Evolutionary conservation across 2,797 vertebrate genomes (phyloP).

Genomic region (Epinephelus malabaricus): DNA sequence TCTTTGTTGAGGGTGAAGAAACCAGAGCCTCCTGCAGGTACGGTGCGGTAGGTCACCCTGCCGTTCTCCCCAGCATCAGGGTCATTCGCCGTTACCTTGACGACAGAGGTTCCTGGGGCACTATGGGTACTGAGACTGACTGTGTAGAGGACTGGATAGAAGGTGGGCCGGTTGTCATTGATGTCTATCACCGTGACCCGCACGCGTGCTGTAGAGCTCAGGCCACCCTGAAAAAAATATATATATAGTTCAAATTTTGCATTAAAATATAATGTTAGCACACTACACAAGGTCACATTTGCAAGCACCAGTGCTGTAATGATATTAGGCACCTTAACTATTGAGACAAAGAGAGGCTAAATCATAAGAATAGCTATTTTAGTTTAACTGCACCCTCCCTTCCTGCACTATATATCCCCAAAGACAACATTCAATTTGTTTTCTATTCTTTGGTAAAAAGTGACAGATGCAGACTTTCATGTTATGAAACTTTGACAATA

Average conservation of each 20-base stretch:
- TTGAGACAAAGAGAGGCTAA: constrained; percentile 21
- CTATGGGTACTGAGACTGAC: constrained; percentile 95
- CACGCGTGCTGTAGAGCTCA: constrained; percentile 91
- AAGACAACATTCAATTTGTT: constrained; percentile 43
- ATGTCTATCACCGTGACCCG: constrained; percentile 93
- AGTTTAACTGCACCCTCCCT: constrained; percentile 16
- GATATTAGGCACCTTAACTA: not conserved
- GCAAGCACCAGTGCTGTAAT: not conserved
- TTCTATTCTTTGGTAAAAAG: constrained; percentile 39
- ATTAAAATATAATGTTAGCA: not conserved
- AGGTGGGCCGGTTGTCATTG: constrained; percentile 94
- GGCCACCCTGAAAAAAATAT: constrained; percentile 88
- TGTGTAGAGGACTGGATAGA: constrained; percentile 94
- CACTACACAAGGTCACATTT: not conserved
- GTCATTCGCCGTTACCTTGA: constrained; percentile 94
- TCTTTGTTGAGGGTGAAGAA: constrained; percentile 95
- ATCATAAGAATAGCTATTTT: constrained; percentile 20
- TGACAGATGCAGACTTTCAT: constrained; percentile 44
- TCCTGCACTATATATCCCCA: constrained; percentile 11
- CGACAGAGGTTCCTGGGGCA: constrained; percentile 92
- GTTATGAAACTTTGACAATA: constrained; percentile 38
- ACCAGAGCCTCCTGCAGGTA: constrained; percentile 88
- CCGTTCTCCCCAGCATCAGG: constrained; percentile 93
- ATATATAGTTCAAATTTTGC: not conserved
- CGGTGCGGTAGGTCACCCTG: constrained; percentile 90